Evolutionary conservation across 2,888 invertebrate species (phyloP).

Genomic region (Platycheirus albimanus): DNA sequence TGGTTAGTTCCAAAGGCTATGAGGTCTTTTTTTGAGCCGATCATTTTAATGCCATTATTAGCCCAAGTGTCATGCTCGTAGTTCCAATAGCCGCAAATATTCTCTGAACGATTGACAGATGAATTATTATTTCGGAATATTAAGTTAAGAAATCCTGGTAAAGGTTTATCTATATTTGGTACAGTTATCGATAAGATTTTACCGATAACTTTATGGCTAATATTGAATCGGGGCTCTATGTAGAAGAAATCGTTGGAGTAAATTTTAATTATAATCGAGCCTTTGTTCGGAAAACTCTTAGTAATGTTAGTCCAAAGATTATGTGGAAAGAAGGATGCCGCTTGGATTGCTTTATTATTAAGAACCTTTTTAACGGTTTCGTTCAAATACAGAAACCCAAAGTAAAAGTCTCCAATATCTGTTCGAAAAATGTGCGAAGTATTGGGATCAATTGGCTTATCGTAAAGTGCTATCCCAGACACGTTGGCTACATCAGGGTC

Average conservation of each 20-base stretch:
- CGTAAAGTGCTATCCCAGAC: conserved; percentile 79
- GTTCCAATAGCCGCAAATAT: conserved; percentile 85
- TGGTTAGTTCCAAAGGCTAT: conserved; percentile 84
- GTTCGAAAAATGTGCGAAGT: conserved; percentile 34
- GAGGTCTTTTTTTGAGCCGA: conserved; percentile 76
- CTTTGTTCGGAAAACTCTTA: conserved; percentile 63
- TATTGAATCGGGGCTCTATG: conserved; percentile 82
- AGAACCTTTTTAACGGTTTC: conserved; percentile 82
- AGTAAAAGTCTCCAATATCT: conserved; percentile 75
- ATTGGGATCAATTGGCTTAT: neutral
- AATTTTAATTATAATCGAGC: conserved; percentile 84
- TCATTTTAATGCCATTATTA: conserved; percentile 83
- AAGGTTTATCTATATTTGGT: conserved; percentile 83
- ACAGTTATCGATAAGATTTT: conserved; percentile 86
- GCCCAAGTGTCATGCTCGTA: conserved; percentile 86
- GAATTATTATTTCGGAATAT: conserved; percentile 21
- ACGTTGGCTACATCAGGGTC: conserved; percentile 79
- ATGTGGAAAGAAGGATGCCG: conserved; percentile 84
- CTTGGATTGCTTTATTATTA: conserved; percentile 83
- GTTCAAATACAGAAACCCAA: conserved; percentile 82
- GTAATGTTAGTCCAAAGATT: conserved; percentile 79
- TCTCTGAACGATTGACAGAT: conserved; percentile 65
- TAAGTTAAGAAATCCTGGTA: conserved; percentile 29
- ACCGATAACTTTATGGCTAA: conserved; percentile 80
- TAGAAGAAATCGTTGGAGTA: conserved; percentile 85